Conservation (phyloP, 2,888 invertebrate species). For the Alloplasta piceator region DNA sequence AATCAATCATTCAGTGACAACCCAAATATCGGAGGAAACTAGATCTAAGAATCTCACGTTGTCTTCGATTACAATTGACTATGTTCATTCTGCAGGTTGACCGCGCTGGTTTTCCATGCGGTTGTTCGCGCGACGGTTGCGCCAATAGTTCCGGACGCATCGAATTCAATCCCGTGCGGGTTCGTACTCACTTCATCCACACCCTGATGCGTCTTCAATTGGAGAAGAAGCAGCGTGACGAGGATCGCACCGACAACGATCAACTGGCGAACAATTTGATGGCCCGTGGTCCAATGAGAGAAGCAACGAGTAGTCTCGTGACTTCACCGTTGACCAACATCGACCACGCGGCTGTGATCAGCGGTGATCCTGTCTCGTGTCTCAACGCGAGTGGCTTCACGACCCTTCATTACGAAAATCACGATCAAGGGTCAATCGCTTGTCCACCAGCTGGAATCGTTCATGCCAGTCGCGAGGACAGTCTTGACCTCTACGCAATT, state of each 20-base stretch:
- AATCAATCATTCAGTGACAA: too few species aligned
- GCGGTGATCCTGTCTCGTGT: conserved; percentile 84
- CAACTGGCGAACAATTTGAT: conserved; percentile 79
- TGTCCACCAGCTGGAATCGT: conserved; percentile 73
- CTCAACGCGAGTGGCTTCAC: conserved; percentile 88
- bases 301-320: conserved; percentile 58
- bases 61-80: too few species aligned
- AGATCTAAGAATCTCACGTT: too few species aligned
- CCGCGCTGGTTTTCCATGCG: conserved; percentile 97
- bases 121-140: conserved; percentile 97
- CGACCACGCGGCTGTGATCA: conserved; percentile 64
- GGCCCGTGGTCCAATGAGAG: conserved; percentile 72
- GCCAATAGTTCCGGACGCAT: conserved; percentile 96
- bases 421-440: conserved; percentile 65
- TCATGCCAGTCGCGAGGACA: conserved; percentile 84
- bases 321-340: conserved; percentile 9
- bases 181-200: conserved; percentile 98
- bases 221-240: conserved; percentile 90
- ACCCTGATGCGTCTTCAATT: conserved; percentile 96
- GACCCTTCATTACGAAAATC: conserved; percentile 87
- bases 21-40: too few species aligned
- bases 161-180: conserved; percentile 97
- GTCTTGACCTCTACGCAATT: conserved; percentile 86
- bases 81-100: conserved; percentile 89
- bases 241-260: conserved; percentile 84